A percentile compares a stretch with the other conserved stretches of the same genome.
phyloP scores from a whole-genome alignment of 2,113 vertebrate genomes.

The Scytalopus superciliaris region DNA sequence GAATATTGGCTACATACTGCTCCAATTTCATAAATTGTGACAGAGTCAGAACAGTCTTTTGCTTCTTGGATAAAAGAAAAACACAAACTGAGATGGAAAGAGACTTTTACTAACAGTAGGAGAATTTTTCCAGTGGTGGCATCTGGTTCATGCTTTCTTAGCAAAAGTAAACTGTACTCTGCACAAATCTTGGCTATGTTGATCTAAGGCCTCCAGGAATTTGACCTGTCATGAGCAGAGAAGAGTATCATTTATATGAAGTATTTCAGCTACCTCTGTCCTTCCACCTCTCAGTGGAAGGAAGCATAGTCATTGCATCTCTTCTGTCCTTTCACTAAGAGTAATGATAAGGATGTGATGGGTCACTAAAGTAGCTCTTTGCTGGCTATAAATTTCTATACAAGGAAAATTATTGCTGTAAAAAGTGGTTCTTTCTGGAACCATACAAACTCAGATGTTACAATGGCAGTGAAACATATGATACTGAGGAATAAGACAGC shows the following conservation, averaged over 20 bases:
- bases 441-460: neutral
- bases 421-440: neutral
- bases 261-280: neutral
- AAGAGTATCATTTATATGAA: neutral
- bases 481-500: neutral
- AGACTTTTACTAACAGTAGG: neutral
- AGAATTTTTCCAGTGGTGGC: neutral
- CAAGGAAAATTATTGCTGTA: neutral
- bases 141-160: neutral
- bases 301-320: fast-evolving
- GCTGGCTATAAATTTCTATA: neutral
- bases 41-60: neutral
- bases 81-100: neutral
- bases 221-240: neutral
- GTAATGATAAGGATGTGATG: neutral
- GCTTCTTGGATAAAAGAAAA: neutral
- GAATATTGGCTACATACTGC: neutral
- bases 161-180: neutral
- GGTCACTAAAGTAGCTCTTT: neutral
- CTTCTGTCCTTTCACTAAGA: neutral
- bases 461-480: neutral
- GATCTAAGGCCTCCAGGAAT: neutral
- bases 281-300: neutral
- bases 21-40: neutral
- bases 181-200: neutral